Base-by-base conservation (phyloP, 2,113 vertebrate genomes). In the Trinectes maculatus region DNA sequence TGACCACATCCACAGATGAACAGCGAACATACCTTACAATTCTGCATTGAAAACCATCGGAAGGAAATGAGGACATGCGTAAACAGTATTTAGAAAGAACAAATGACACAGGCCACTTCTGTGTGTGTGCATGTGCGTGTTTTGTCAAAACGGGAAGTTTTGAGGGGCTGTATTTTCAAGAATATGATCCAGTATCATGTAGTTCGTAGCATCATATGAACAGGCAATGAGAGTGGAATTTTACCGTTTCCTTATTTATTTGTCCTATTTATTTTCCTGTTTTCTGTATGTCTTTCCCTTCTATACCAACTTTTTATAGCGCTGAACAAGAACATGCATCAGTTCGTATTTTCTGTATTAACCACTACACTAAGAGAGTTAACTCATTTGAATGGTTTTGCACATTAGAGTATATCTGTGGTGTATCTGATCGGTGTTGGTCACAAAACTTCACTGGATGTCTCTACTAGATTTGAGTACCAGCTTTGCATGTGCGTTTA, bases 61-160 rank as follows among this genome's bases (percentile, higher is more conserved):
- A 86, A 89, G 87, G 84, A 86, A 83, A 47, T 28, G 0, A 8
- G 37, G 28, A 21, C 74, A 78, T 88, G 64, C 82, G 69, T 46
- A 82, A 89, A 86, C 49, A 60, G 63, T 19, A 34, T 61, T 72
- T 28, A 74, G 54, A 89, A 89, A 90, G 76, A 55, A 65, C 84
- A 89, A 90, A 56, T 66, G 16, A 31, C 28, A 11, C 31, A 5
- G 7, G 15, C 53, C 26, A 63, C 71, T 83, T 85, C 64, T 59
- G 44, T 59, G 5, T 42, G 16, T 57, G 39, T 58, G 54, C 26
- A 21, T 37, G 19, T 61, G 53, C 59, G 42, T 24, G 10, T 24
- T 22, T 25, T 49, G 18, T 48, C 15, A 31, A 64, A 83, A 72
- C 43, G 49, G 77, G 83, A 84, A 80, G 69, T 37, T 33, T 1